Base-by-base conservation (phyloP, 2,888 invertebrate species). In the Melanotus villosus region DNA sequence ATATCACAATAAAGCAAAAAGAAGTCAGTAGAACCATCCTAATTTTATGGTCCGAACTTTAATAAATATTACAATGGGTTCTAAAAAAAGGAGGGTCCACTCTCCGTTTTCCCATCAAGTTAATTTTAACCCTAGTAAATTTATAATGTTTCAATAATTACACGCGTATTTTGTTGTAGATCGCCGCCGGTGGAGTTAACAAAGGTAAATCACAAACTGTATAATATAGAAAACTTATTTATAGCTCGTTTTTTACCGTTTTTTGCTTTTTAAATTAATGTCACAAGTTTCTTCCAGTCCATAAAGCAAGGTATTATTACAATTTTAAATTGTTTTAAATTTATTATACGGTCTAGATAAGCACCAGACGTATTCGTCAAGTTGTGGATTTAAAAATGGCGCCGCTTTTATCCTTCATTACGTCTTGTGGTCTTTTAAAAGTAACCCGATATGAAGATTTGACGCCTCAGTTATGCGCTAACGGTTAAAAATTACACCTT, bases 371-470 rank as follows among this genome's bases (percentile, higher is more conserved):
- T 30, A 45, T 50, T 41, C 38, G 54, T 56, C 38, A 54, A 32
- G 38, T 32, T 21, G 50, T 38, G 14, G 18, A 41, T 64, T 64
- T 64, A 64, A 64, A 65, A 65, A 65, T 65, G 58, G 65, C 65
- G 65, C 23, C 54, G 23, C 34, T 47, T 36, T 16, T 23, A 38
- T 52, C 18, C 54, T 32, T 54, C 54, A 34, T 54, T 54, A 38
- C 18, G 41, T 34, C 38, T 41, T 52, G 38, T 58, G 58, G 57
- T 19, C 36, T 65, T 65, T n/a, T 64, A 56, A 65, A 57, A 36
- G 62, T 62, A 62, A 62, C 62, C 38, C 36, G 62, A 62, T 62
- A 52, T 41, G 18, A 62, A 62, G 36, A 47, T 19, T 19, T 60
- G 47, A 62, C 62, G 62, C 62, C 52, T 56, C 47, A 47, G 65